Evolutionary conservation across 2,888 invertebrate species (phyloP).

Genomic region (Iselma pallidipennis): DNA sequence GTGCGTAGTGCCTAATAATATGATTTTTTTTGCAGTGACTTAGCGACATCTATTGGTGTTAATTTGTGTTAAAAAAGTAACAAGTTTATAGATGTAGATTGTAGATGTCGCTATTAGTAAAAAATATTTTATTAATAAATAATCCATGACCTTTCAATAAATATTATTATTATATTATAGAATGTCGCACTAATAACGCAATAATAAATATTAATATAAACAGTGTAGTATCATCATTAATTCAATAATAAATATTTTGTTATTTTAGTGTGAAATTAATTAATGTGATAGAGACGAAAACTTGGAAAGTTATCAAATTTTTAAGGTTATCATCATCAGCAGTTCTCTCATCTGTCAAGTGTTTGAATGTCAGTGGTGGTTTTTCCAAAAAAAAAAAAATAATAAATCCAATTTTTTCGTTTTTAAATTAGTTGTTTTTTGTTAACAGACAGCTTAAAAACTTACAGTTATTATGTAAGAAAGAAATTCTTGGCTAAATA

Average conservation of each 20-base stretch:
- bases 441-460: too few relatives aligned
- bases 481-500: too few relatives aligned
- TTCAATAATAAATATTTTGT: not conserved
- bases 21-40: too few relatives aligned
- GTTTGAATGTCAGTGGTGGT: not conserved
- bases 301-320: not conserved
- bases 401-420: too few relatives aligned
- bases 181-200: conserved; percentile 60
- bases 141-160: conserved; percentile 15
- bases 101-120: conserved; percentile 9
- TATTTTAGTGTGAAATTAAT: not conserved
- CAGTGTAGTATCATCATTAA: not conserved
- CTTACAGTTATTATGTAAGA: too few relatives aligned
- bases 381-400: too few relatives aligned
- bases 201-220: conserved; percentile 67
- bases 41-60: not conserved
- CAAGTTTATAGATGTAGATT: not conserved
- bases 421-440: too few relatives aligned
- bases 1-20: too few relatives aligned
- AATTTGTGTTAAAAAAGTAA: too few relatives aligned
- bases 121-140: conserved; percentile 10
- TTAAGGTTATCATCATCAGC: not conserved
- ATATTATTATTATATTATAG: conserved; percentile 3
- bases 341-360: not conserved
- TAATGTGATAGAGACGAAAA: not conserved